These are phyloP conservation scores for Hyaena hyaena DNA, from an alignment of 2,113 vertebrate genomes.

Conservation along the genomic window DNA sequence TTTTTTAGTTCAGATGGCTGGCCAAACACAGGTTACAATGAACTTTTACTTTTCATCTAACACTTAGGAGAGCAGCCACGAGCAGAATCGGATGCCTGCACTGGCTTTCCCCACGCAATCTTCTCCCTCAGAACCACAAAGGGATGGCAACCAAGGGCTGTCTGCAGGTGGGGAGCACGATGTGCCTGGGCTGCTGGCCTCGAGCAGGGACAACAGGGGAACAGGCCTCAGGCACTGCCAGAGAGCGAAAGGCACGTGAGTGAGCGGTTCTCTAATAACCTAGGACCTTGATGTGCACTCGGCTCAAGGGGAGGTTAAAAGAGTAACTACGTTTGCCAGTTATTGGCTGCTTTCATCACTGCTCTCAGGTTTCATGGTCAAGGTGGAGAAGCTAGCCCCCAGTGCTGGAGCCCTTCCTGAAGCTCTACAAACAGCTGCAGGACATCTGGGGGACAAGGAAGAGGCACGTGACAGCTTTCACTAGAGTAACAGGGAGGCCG, in stretches of 20 bases:
- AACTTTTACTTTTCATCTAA: background rate
- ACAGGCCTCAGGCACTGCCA: rapidly evolving
- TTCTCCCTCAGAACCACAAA: background rate
- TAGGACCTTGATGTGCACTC: background rate
- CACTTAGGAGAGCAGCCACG: background rate
- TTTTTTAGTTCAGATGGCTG: background rate
- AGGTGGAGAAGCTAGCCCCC: background rate
- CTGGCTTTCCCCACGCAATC: background rate
- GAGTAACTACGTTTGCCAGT: background rate
- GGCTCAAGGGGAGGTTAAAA: background rate
- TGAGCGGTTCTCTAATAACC: rapidly evolving
- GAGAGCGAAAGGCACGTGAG: background rate
- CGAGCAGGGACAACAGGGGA: background rate
- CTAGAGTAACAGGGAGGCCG: too few relatives aligned
- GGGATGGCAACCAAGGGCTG: background rate
- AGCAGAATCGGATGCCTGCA: background rate
- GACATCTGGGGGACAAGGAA: background rate
- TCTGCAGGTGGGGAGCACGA: background rate
- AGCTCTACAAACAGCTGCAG: background rate
- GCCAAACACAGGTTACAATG: background rate
- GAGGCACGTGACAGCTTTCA: background rate
- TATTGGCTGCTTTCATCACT: background rate
- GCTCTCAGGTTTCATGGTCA: background rate
- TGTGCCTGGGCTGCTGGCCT: background rate
- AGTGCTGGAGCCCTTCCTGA: background rate